A percentile compares a stretch with the other conserved stretches of the same genome.
Conservation (phyloP, 2,113 vertebrate genomes). For the Erinaceus europaeus region DNA sequence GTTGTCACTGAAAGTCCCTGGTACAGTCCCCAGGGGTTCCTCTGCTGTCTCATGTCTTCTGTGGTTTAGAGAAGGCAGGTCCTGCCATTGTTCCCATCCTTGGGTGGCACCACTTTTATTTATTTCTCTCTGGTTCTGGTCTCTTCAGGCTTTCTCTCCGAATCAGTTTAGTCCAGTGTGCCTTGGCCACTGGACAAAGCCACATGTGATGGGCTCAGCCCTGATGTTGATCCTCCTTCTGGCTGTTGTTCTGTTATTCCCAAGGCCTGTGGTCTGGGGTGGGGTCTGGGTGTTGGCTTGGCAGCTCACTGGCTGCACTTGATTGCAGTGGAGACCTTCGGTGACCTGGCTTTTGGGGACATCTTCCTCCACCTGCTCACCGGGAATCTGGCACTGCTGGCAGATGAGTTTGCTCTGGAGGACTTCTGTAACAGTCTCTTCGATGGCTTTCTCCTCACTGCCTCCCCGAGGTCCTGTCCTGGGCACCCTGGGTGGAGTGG, state of each 20-base stretch:
- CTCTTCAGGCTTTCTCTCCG: not conserved
- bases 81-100: too few relatives aligned
- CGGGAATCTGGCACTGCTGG: conserved; percentile 92
- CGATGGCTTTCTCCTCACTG: conserved; percentile 93
- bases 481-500: not conserved
- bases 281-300: fast-evolving
- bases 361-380: conserved; percentile 97
- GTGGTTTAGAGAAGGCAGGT: too few relatives aligned
- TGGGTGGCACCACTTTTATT: too few relatives aligned
- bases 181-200: not conserved
- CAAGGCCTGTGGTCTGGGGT: not conserved
- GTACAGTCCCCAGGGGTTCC: too few relatives aligned
- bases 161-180: not conserved
- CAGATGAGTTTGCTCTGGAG: conserved; percentile 92
- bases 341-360: conserved; percentile 94
- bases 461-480: conserved; percentile 87
- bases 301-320: not conserved
- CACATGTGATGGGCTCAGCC: not conserved
- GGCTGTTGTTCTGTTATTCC: too few relatives aligned
- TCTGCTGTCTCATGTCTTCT: too few relatives aligned
- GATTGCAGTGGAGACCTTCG: conserved; percentile 90
- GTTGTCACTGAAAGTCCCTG: too few relatives aligned
- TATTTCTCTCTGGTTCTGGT: not conserved
- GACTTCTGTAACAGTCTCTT: conserved; percentile 95
- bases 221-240: too few relatives aligned